Evolutionary conservation across 2,797 vertebrate genomes (phyloP).

Genomic region (Pipistrellus pipistrellus): DNA sequence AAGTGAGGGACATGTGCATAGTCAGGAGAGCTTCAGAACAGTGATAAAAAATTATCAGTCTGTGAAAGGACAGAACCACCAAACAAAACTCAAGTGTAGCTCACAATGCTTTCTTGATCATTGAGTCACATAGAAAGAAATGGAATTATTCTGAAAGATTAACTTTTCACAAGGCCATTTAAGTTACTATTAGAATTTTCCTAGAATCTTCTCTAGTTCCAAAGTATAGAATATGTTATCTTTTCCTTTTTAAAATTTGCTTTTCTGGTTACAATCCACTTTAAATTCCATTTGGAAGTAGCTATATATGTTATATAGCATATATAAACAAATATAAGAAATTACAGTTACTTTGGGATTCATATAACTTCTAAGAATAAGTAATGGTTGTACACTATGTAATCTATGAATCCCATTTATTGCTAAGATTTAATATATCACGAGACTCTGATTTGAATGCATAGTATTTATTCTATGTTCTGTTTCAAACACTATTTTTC

Average conservation of each 20-base stretch:
- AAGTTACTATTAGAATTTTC: not conserved
- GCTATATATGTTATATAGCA: not conserved
- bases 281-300: not conserved
- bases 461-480: not conserved
- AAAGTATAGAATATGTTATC: not conserved
- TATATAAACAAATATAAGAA: not conserved
- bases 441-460: not conserved
- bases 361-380: slow-evolving; percentile 21
- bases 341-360: not conserved
- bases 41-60: not conserved
- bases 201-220: not conserved
- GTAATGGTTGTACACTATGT: not conserved
- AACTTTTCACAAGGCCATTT: not conserved
- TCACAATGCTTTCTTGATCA: not conserved
- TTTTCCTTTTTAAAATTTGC: not conserved
- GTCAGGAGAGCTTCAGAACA: not conserved
- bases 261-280: not conserved
- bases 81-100: not conserved
- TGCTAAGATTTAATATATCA: not conserved
- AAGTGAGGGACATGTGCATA: not conserved
- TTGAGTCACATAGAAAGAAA: not conserved
- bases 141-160: not conserved
- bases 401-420: not conserved
- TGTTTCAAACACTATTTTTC: not conserved
- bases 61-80: not conserved